Evolutionary conservation across 2,888 invertebrate species (phyloP), one percentile per base, ranked within the genome.

Genomic region (Andrena bicolor): DNA sequence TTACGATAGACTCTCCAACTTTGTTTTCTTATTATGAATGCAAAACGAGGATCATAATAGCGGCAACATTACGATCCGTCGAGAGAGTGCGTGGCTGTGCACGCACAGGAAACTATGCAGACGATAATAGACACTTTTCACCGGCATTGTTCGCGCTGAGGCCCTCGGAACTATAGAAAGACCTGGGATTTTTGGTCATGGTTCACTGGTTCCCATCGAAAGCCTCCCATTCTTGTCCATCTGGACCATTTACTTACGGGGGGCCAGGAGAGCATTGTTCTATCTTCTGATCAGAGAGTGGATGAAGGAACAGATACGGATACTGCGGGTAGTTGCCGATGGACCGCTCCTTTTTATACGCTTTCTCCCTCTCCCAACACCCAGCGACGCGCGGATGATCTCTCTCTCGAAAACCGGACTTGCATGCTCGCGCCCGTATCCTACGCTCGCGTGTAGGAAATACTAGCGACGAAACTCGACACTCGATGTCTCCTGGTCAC

Each of bases 321-420:
- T 88, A 93, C 93, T 93, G 87, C 83, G 86, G 82, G 83, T 88
- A 65, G 76, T 80, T 73, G 83, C 80, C 86, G 85, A 88, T 91
- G 84, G 85, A 83, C 82, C 89, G 85, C 86, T 88, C 90, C 91
- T 90, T 92, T 90, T 93, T 93, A 93, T 93, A 92, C 88, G 86
- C 91, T 91, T 92, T 91, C 92, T 92, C 92, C 91, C 92, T 87
- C 90, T 86, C 87, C 72, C 73, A 41, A 1, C 75, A 74, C 82
- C 60, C 68, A 48, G 58, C 56, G 48, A 49, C 51, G 16, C 51
- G 74, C 60, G 70, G 86, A 76, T 78, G 85, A 89, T 87, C 81
- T 84, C 79, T 84, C 80, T 65, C 65, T 58, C 80, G 84, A 74
- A 88, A 88, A 89, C 89, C 83, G 82, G 87, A 86, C 76, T 77